Conservation (phyloP, 2,888 invertebrate species). For the Perizoma affinitatum region DNA sequence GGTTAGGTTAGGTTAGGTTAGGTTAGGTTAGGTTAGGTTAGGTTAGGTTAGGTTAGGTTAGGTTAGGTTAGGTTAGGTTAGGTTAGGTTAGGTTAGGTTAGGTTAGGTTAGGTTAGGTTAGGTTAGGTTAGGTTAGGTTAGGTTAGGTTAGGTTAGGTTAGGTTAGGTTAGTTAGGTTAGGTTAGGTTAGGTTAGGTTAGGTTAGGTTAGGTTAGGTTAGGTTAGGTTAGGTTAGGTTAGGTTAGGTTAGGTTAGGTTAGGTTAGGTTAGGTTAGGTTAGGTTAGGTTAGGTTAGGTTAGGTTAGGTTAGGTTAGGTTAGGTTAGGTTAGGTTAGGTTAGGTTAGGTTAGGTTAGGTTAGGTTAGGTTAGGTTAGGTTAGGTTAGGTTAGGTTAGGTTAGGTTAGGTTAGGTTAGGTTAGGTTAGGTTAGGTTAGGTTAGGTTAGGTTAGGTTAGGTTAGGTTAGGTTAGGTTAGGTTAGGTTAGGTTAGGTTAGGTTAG, state of each 20-base stretch:
- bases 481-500: slow-evolving; percentile 35
- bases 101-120: slow-evolving; percentile 34
- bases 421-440: slow-evolving; percentile 36
- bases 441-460: slow-evolving; percentile 38
- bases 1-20: slow-evolving; percentile 31
- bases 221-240: slow-evolving; percentile 24
- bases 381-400: slow-evolving; percentile 28
- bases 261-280: slow-evolving; percentile 25
- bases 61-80: slow-evolving; percentile 38
- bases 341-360: slow-evolving; percentile 31
- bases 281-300: slow-evolving; percentile 36
- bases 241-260: slow-evolving; percentile 24
- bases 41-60: slow-evolving; percentile 31
- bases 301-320: slow-evolving; percentile 29
- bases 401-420: slow-evolving; percentile 30
- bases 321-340: slow-evolving; percentile 30
- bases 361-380: slow-evolving; percentile 32
- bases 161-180: slow-evolving; percentile 34
- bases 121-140: slow-evolving; percentile 23
- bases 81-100: slow-evolving; percentile 37
- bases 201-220: slow-evolving; percentile 26
- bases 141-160: slow-evolving; percentile 18
- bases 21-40: slow-evolving; percentile 37
- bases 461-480: slow-evolving; percentile 37
- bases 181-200: slow-evolving; percentile 37